Evolutionary conservation across 2,888 invertebrate species (phyloP), one percentile per base, ranked within the genome.

Genomic region (Allolobophora icterica): DNA sequence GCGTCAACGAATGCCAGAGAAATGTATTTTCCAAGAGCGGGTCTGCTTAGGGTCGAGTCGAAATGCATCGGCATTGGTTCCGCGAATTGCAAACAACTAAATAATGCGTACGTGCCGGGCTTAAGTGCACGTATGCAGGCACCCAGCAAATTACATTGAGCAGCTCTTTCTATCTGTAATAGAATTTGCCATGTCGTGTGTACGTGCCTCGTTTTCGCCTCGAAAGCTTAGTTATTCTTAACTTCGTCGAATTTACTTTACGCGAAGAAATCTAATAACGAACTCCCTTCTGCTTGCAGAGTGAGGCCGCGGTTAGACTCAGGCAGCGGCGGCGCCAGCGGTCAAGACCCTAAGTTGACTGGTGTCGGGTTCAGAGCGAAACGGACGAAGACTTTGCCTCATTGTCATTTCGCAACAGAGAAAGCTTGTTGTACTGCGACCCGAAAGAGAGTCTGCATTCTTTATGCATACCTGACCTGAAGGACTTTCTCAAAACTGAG

Each of bases 221-320:
- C 71, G n/a, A 71, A 71, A 71, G 3, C 71, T n/a, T n/a, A 71
- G 71, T n/a, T n/a, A 71, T 87, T 87, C 87, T 87, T 87, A 87
- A 87, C 87, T 34, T 34, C 87, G 38, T 87, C 87, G 87, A 87
- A 87, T 87, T 87, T 87, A 87, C 38, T 87, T 87, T 87, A 35
- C 33, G 87, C 71, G 87, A 35, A 34, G 38, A 34, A 87, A 87
- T 87, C 87, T 87, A 87, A 87, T 87, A 35, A 87, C 87, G 87
- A 87, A 87, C 87, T 87, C 87, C 87, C 87, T 87, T 87, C 38
- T 87, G 87, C 87, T 87, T 87, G 87, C 87, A 87, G 87, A 87
- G 35, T 34, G 87, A 34, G 87, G 38, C 17, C 19, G 34, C 34
- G 38, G 35, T 87, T 71, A 71, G 71, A 71, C 71, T 71, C 4